phyloP scores from a whole-genome alignment of 2,113 vertebrate species.

The Sceloporus undulatus region DNA sequence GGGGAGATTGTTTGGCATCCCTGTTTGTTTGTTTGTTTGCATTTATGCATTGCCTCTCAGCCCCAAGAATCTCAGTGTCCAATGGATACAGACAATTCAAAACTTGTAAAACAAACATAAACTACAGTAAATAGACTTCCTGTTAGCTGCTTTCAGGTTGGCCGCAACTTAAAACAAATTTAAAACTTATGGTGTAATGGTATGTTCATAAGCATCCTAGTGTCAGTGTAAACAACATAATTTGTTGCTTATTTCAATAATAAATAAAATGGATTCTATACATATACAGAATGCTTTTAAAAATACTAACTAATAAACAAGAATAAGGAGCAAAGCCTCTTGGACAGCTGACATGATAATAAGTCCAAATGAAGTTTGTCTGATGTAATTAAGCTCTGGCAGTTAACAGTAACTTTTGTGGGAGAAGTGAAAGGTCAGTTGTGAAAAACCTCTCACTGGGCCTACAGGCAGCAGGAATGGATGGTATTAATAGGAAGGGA shows the following conservation, averaged over 20 bases:
- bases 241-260: not conserved
- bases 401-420: not conserved
- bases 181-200: not conserved
- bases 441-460: not conserved
- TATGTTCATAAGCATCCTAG: not conserved
- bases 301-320: not conserved
- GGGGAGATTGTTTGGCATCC: no score
- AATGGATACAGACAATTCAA: no score
- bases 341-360: not conserved
- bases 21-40: no score
- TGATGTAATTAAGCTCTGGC: not conserved
- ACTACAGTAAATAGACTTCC: no score
- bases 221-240: not conserved
- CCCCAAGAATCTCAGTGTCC: no score
- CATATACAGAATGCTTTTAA: not conserved
- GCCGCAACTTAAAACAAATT: no score
- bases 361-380: not conserved
- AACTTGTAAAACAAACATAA: no score
- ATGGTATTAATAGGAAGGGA: not conserved
- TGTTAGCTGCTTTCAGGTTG: no score
- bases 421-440: conserved; percentile 1
- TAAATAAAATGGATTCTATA: not conserved
- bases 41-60: no score
- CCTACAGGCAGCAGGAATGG: not conserved
- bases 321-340: not conserved